Evolutionary conservation across 2,113 vertebrate species (phyloP), one percentile per base, ranked within the genome.

Genomic region (Psettodes erumei): DNA sequence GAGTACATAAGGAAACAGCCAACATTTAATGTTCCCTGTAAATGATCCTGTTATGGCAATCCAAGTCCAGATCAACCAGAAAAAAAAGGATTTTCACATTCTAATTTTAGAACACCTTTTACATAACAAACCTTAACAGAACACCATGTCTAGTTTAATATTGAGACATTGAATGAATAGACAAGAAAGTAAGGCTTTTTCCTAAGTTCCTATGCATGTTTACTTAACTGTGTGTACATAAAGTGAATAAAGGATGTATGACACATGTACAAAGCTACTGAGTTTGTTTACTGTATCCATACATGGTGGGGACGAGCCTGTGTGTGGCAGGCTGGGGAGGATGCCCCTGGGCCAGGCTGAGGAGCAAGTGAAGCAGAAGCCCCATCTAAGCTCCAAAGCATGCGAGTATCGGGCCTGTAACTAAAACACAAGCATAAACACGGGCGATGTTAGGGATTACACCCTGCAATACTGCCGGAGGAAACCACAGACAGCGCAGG

Each of bases 341-440:
- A 82, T 55, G 73, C 83, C 88, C 75, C 18, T 1, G 50, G 82
- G 77, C 73, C 65, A 59, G 71, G 65, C 74, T 83, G 81, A 75
- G 43, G 42, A 86, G 54, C 73, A 53, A 89, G 59, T 65, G 67
- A 84, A 86, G 86, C 83, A 79, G 53, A 84, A 84, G 86, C 63
- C 76, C 60, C 65, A 61, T 75, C 85, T 92, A 90, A 91, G 75
- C 86, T 77, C 75, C 4, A 72, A 90, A 91, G 82, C 87, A 90
- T 79, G 83, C 61, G 3, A 53, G 81, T 67, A 56, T 83, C 77
- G 63, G 72, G 45, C 68, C 79, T 84, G 88, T 93, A 88, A 91
- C 92, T 90, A 93, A 90, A 92, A 93, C 90, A 93, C 83, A 88
- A 51, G 75, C 67, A 66, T 87, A 91, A 94, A 94, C 93, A 94